Evolutionary conservation across 2,113 vertebrate genomes (phyloP).

Genomic region (Aleadryas rufinucha): DNA sequence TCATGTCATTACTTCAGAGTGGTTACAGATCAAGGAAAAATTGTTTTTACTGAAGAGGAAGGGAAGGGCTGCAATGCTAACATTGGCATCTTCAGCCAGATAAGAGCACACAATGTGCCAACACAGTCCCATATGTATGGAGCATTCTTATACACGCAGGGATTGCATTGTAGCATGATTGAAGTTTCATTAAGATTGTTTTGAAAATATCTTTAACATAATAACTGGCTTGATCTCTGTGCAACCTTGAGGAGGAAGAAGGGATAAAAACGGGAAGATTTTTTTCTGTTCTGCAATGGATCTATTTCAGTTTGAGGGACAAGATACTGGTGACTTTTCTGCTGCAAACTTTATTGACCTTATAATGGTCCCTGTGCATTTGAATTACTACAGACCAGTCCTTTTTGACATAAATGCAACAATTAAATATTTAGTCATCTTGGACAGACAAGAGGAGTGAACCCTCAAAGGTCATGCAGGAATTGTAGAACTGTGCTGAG

Average conservation of each 20-base stretch:
- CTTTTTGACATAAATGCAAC: neutral
- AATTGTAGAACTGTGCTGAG: neutral
- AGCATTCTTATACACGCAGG: neutral
- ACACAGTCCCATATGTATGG: neutral
- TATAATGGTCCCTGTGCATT: neutral
- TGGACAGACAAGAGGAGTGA: neutral
- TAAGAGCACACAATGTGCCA: neutral
- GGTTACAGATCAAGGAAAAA: neutral
- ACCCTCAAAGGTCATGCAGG: neutral
- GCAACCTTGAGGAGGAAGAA: neutral
- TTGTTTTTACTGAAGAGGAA: neutral
- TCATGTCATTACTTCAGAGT: neutral
- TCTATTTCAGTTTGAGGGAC: neutral
- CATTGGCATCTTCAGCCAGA: neutral
- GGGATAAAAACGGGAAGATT: neutral
- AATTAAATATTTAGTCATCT: neutral
- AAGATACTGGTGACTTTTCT: neutral
- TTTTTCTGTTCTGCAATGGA: neutral
- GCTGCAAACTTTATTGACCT: neutral
- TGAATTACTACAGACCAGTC: neutral
- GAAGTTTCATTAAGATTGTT: neutral
- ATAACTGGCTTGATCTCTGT: neutral
- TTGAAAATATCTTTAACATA: neutral
- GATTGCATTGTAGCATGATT: neutral
- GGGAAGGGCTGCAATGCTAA: neutral